Conservation (phyloP, 2,888 invertebrate genomes). For the Pediacus dermestoides region DNA sequence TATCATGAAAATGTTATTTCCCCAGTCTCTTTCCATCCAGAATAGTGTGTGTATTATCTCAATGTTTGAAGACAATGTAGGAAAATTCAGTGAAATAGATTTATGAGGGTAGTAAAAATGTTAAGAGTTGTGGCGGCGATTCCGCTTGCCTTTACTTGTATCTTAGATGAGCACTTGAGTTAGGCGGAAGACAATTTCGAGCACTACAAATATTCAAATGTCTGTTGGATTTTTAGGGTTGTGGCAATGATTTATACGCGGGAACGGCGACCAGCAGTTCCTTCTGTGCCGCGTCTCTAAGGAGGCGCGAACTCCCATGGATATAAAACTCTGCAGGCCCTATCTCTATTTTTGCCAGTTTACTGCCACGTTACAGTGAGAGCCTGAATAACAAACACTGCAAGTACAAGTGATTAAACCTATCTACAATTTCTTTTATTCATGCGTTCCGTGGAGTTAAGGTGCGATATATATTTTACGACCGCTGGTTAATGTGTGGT, state of each 20-base stretch:
- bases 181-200: slow-evolving; percentile 26
- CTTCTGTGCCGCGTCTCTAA: slow-evolving; percentile 6
- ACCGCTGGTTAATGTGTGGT: too few species aligned
- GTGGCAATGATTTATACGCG: slow-evolving; percentile 23
- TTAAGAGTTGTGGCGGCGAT: slow-evolving; percentile 23
- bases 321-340: slow-evolving; percentile 15
- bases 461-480: too few species aligned
- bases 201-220: slow-evolving; percentile 29
- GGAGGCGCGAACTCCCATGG: slow-evolving; percentile 6
- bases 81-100: slow-evolving; percentile 34
- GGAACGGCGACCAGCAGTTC: slow-evolving; percentile 9
- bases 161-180: slow-evolving; percentile 18
- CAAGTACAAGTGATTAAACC: too few species aligned
- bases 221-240: slow-evolving; percentile 21
- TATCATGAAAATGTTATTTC: too few species aligned
- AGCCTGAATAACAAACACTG: too few species aligned
- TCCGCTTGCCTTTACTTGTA: slow-evolving; percentile 18
- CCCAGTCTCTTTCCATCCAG: too few species aligned
- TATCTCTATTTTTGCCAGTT: slow-evolving; percentile 13
- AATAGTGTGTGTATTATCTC: too few species aligned
- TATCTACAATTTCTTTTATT: too few species aligned
- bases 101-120: slow-evolving; percentile 35
- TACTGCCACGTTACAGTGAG: too few species aligned
- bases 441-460: too few species aligned
- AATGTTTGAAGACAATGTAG: slow-evolving; percentile 36